A percentile compares a stretch with the other conserved stretches of the same genome.
phyloP scores from a whole-genome alignment of 2,113 vertebrate genomes.

The Barbus barbus region DNA sequence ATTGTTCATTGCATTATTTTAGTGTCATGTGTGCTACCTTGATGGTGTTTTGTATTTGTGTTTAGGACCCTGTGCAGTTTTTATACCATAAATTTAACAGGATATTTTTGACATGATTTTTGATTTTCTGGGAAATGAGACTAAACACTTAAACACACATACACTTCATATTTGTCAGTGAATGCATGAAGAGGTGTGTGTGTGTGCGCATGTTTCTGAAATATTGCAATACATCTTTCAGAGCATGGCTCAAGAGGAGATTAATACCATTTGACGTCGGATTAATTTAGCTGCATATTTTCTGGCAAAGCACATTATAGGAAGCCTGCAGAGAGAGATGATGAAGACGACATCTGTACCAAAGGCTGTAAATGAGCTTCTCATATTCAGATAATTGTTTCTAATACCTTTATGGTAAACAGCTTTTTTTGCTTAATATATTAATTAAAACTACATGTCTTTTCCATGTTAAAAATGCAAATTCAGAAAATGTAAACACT shows the following conservation, averaged over 20 bases:
- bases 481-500: background rate
- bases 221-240: constrained; percentile 14
- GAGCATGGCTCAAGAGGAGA: constrained; percentile 6
- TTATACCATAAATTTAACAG: too few species aligned
- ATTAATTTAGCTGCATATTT: constrained; percentile 5
- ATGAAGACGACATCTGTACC: constrained; percentile 16
- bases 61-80: too few species aligned
- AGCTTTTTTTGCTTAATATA: background rate
- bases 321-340: constrained; percentile 1
- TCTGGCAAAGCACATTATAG: constrained; percentile 18
- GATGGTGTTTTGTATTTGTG: too few species aligned
- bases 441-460: background rate
- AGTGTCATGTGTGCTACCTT: too few species aligned
- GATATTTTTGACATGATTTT: background rate
- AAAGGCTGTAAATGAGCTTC: constrained; percentile 4
- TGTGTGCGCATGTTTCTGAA: background rate
- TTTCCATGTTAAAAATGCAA: background rate
- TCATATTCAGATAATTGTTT: constrained; percentile 5
- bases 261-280: constrained; percentile 24
- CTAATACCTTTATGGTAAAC: background rate
- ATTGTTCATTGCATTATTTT: too few species aligned
- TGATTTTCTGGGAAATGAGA: background rate
- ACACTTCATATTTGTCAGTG: background rate
- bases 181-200: background rate
- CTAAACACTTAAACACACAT: background rate